These are phyloP conservation scores for Scatophagus argus DNA, from an alignment of 2,113 vertebrate genomes.

Conservation along the genomic window DNA sequence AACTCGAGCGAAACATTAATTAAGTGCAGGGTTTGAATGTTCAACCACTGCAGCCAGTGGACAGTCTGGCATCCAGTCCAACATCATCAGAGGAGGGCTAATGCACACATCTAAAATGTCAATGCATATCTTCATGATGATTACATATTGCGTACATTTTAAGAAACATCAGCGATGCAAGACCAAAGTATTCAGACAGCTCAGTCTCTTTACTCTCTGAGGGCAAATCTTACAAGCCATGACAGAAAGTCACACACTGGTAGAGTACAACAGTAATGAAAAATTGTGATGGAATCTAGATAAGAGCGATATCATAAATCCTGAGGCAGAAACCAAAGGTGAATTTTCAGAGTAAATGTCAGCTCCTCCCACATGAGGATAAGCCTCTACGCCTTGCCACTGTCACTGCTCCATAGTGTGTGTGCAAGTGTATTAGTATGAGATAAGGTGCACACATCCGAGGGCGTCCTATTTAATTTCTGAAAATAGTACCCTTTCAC, in stretches of 20 bases:
- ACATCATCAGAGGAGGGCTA: constrained; percentile 26
- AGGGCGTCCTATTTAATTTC: constrained; percentile 68
- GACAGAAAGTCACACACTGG: constrained; percentile 48
- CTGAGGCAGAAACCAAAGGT: constrained; percentile 74
- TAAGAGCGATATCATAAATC: constrained; percentile 79
- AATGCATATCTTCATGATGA: constrained; percentile 25
- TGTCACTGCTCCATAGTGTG: constrained; percentile 46
- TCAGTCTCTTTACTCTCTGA: constrained; percentile 31
- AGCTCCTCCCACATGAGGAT: constrained; percentile 77
- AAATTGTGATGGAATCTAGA: constrained; percentile 69
- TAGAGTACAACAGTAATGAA: constrained; percentile 50
- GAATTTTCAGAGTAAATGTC: constrained; percentile 78
- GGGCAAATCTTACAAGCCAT: constrained; percentile 38
- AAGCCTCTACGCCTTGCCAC: constrained; percentile 53
- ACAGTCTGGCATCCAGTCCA: constrained; percentile 32
- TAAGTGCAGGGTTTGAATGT: constrained; percentile 72
- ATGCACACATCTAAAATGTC: constrained; percentile 44
- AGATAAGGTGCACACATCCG: constrained; percentile 64
- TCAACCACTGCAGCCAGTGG: constrained; percentile 62
- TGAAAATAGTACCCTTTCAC: constrained; percentile 61
- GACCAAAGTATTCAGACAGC: constrained; percentile 44
- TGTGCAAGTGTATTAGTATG: constrained; percentile 29
- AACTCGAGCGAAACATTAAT: constrained; percentile 79
- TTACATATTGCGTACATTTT: constrained; percentile 26
- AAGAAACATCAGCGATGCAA: constrained; percentile 25